Percentiles rank a stretch among this genome's conserved stretches.
These are phyloP conservation scores for Glomeris maerens DNA, from an alignment of 1,140 invertebrate genomes.

Conservation along the genomic window DNA sequence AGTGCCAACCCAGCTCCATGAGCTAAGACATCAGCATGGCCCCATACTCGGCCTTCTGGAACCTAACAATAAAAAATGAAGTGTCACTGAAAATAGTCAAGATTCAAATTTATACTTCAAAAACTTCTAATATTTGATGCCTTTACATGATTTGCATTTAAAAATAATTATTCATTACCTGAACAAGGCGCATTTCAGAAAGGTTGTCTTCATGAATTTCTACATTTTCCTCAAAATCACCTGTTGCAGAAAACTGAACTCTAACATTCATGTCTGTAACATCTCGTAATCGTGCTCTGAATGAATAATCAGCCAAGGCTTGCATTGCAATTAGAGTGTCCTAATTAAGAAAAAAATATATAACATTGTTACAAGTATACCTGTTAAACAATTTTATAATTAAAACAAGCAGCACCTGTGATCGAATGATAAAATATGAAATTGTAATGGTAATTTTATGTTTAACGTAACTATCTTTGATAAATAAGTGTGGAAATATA, in stretches of 20 bases:
- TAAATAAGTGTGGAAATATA: too few species aligned
- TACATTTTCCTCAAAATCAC: conserved; percentile 20
- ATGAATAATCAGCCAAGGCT: conserved; percentile 77
- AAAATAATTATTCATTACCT: too few species aligned
- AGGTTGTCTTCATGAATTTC: conserved; percentile 24
- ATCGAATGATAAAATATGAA: too few species aligned
- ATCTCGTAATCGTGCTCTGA: conserved; percentile 64
- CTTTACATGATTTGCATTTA: too few species aligned
- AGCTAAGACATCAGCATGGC: conserved; percentile 37
- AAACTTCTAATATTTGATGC: too few species aligned
- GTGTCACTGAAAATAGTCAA: too few species aligned
- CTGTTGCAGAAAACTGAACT: conserved; percentile 31
- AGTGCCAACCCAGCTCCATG: conserved; percentile 41
- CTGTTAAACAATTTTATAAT: too few species aligned
- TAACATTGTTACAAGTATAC: conserved; percentile 6
- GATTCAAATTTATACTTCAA: too few species aligned
- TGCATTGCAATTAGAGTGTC: conserved; percentile 77
- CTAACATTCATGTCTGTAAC: conserved; percentile 66
- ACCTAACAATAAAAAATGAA: too few species aligned
- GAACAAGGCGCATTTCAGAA: conserved; percentile 17
- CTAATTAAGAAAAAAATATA: conserved; percentile 29
- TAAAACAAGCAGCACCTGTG: too few species aligned
- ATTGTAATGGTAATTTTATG: too few species aligned
- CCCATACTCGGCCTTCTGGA: conserved; percentile 38
- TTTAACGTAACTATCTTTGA: too few species aligned